Evolutionary conservation across 2,113 vertebrate species (phyloP), one percentile per base, ranked within the genome.

Genomic region (Myrmecophaga tridactyla): DNA sequence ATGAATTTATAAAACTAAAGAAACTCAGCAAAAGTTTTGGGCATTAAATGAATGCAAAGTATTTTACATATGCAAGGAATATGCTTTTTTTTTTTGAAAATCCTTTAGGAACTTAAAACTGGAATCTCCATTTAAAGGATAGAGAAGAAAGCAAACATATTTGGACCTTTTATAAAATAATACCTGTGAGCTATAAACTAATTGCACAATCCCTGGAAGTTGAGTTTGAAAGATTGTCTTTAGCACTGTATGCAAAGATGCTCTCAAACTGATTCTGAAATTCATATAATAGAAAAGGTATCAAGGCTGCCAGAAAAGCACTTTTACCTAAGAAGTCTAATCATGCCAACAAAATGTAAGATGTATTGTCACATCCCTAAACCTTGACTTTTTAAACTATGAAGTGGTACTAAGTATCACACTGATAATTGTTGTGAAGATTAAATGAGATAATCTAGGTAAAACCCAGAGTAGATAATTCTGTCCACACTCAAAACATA

Each of bases 41-140:
- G 6, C 62, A 39, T 58, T 31, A 77, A 86, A 77, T 62, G 53
- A 78, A 67, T 60, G 4, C 14, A 56, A 73, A 81, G 11, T 65
- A 51, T 82, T 89, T 92, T 75, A n/a, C n/a, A n/a, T n/a, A n/a
- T n/a, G n/a, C n/a, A n/a, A n/a, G n/a, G n/a, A n/a, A n/a, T n/a
- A n/a, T 73, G 27, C 51, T 72, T 88, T 58, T 70, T n/a, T n/a
- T n/a, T n/a, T n/a, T n/a, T n/a, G n/a, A 92, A 93, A 85, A 53
- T 85, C 63, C n/a, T 36, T 67, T 80, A n/a, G 17, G 31, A 88
- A 6, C 58, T 84, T 93, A 80, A 95, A 85, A 53, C 63, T 69
- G 20, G n/a, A 86, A 39, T 90, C 75, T 81, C 39, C 15, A 48
- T 51, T 83, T 92, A 36, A 89, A 67, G 25, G 78, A 67, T 17